Percentiles rank a stretch among this genome's conserved stretches.
phyloP scores from a whole-genome alignment of 2,797 vertebrate species.

The Galagoides demidoff region DNA sequence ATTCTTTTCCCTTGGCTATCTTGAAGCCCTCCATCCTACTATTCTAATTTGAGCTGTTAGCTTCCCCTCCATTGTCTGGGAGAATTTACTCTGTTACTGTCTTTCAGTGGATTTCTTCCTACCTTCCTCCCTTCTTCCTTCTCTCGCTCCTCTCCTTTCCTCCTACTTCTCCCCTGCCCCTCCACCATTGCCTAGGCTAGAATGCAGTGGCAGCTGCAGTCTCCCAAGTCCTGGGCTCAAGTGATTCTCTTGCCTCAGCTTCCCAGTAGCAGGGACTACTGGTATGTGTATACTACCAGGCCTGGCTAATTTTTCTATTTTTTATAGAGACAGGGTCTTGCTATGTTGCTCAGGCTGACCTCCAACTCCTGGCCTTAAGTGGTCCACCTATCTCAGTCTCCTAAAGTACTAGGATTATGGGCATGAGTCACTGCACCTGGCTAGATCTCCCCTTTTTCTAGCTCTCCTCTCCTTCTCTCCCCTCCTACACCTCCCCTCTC shows the following conservation, averaged over 20 bases:
- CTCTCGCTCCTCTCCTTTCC: not conserved
- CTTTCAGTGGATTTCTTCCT: not conserved
- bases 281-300: not conserved
- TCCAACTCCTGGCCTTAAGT: not conserved
- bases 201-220: not conserved
- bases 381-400: not conserved
- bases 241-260: not conserved
- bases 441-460: not conserved
- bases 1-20: not conserved
- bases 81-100: conserved; percentile 39
- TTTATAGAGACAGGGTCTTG: not conserved
- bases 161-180: too few species aligned
- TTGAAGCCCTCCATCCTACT: not conserved
- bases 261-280: not conserved
- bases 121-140: not conserved
- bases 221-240: not conserved
- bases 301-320: not conserved
- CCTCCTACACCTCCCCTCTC: too few species aligned
- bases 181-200: not conserved
- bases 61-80: conserved; percentile 1
- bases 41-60: conserved; percentile 33
- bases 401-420: not conserved
- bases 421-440: not conserved
- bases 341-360: not conserved
- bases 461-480: not conserved